A percentile compares a stretch with the other conserved stretches of the same genome.
These are phyloP conservation scores for Cyclophora albipunctata DNA, from an alignment of 2,888 invertebrate species.

Conservation along the genomic window DNA sequence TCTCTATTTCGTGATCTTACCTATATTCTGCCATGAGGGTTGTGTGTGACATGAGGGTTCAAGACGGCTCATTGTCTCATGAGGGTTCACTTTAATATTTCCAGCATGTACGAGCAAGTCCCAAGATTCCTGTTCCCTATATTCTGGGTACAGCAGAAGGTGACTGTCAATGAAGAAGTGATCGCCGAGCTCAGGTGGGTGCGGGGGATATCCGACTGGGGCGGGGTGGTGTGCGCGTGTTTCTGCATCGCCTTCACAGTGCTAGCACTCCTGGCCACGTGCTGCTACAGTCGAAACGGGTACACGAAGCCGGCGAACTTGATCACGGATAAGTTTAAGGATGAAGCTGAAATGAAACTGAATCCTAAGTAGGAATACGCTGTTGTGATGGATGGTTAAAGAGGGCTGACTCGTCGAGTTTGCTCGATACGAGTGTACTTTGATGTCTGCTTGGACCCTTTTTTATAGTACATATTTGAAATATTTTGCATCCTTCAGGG, in stretches of 20 bases:
- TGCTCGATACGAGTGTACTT: too few species aligned
- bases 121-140: conserved; percentile 83
- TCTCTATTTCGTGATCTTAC: too few species aligned
- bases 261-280: conserved; percentile 58
- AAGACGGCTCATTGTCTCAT: too few species aligned
- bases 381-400: neutral
- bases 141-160: conserved; percentile 86
- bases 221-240: conserved; percentile 48
- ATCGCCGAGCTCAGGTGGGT: conserved; percentile 66
- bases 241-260: conserved; percentile 68
- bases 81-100: conserved; percentile 11
- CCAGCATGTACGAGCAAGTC: conserved; percentile 79
- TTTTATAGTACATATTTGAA: too few species aligned
- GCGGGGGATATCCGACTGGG: conserved; percentile 54
- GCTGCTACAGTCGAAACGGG: conserved; percentile 32
- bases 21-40: too few species aligned
- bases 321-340: conserved; percentile 37
- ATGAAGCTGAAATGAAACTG: conserved; percentile 54
- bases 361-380: conserved; percentile 39
- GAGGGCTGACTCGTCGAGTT: too few species aligned
- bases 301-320: conserved; percentile 35
- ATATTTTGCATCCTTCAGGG: too few species aligned
- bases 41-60: too few species aligned
- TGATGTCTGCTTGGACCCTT: too few species aligned
- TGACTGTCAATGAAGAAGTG: conserved; percentile 74